Conservation (phyloP, 2,888 invertebrate species). For the Timema podura region DNA sequence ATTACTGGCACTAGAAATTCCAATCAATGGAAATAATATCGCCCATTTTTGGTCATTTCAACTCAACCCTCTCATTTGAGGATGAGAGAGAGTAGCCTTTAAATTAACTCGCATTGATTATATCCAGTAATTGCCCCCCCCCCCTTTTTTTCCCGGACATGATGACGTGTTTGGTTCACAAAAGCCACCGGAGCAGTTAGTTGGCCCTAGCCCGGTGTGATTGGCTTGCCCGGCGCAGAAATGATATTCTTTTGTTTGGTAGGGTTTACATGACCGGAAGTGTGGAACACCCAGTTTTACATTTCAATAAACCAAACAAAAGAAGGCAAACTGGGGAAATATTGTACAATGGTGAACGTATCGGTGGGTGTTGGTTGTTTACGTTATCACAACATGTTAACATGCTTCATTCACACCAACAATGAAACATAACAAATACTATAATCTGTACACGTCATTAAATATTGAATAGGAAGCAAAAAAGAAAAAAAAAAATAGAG, state of each 20-base stretch:
- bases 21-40: too few relatives aligned
- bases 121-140: too few relatives aligned
- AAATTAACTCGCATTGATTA: too few relatives aligned
- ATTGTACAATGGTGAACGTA: conserved; percentile 3
- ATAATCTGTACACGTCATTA: neutral
- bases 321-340: neutral
- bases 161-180: too few relatives aligned
- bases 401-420: conserved; percentile 3
- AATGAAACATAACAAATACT: conserved; percentile 7
- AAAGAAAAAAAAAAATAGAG: too few relatives aligned
- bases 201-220: neutral
- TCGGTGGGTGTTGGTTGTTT: conserved; percentile 6
- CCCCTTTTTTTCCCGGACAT: too few relatives aligned
- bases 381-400: neutral
- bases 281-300: conserved; percentile 8
- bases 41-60: too few relatives aligned
- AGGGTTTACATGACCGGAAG: neutral
- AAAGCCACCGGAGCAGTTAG: too few relatives aligned
- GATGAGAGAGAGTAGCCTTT: too few relatives aligned
- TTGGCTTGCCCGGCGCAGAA: conserved; percentile 6
- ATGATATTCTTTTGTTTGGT: conserved; percentile 9
- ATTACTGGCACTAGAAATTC: too few relatives aligned
- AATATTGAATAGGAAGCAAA: too few relatives aligned
- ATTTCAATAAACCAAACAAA: conserved; percentile 14
- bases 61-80: too few relatives aligned